Evolutionary conservation across 2,888 invertebrate genomes (phyloP).

Genomic region (Octonoba sinensis): DNA sequence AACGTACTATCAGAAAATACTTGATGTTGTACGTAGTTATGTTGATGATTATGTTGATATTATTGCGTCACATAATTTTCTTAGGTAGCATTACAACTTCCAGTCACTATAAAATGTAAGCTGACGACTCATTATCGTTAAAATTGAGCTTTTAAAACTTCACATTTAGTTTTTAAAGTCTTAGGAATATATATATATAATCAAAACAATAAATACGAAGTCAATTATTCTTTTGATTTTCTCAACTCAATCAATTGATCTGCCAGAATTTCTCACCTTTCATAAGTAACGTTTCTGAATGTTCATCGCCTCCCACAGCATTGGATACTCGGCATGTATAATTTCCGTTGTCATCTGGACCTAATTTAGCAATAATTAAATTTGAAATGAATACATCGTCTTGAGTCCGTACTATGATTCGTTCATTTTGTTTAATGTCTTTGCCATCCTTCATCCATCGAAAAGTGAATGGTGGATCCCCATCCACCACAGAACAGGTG

Average conservation of each 20-base stretch:
- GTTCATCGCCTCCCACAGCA: slow-evolving; percentile 12
- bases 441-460: slow-evolving; percentile 53
- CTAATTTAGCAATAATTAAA: slow-evolving; percentile 3
- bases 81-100: too few relatives aligned
- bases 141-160: too few relatives aligned
- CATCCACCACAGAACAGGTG: slow-evolving; percentile 26
- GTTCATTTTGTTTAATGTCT: neutral
- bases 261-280: slow-evolving; percentile 15
- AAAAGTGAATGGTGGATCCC: slow-evolving; percentile 56
- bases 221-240: too few relatives aligned
- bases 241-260: too few relatives aligned
- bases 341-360: slow-evolving; percentile 21
- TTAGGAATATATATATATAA: neutral
- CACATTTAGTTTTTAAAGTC: neutral
- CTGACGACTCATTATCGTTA: too few relatives aligned
- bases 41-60: too few relatives aligned
- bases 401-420: neutral
- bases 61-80: too few relatives aligned
- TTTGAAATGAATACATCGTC: slow-evolving; percentile 8
- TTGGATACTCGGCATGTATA: slow-evolving; percentile 50
- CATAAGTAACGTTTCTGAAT: neutral
- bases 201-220: neutral
- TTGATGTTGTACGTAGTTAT: too few relatives aligned
- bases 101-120: too few relatives aligned
- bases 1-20: too few relatives aligned